A percentile compares a stretch with the other conserved stretches of the same genome.
These are phyloP conservation scores for Cephus rjabovi DNA, from an alignment of 2,888 invertebrate genomes.

Conservation along the genomic window DNA sequence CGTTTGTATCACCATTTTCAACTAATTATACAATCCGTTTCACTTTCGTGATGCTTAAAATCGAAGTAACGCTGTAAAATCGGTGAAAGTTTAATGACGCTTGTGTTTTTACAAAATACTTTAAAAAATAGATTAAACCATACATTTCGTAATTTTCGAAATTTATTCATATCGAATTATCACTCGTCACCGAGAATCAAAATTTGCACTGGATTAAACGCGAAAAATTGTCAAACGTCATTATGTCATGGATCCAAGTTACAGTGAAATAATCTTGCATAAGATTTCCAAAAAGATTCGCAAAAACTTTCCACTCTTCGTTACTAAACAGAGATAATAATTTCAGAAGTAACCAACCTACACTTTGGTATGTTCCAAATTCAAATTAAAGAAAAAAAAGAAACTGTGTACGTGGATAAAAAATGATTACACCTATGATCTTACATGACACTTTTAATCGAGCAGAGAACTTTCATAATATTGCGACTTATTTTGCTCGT, in stretches of 20 bases:
- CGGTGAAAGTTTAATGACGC: background rate
- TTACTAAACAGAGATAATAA: background rate
- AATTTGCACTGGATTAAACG: background rate
- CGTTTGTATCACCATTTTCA: background rate
- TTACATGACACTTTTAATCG: background rate
- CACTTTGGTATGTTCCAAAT: background rate
- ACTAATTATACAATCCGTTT: background rate
- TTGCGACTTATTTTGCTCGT: background rate
- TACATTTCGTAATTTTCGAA: background rate
- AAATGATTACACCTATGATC: background rate
- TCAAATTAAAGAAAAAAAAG: background rate
- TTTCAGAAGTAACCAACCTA: background rate
- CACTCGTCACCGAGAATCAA: background rate
- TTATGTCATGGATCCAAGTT: background rate
- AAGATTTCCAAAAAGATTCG: background rate
- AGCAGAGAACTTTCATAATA: background rate
- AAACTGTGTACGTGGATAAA: background rate
- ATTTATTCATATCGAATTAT: background rate
- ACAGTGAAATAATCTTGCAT: background rate
- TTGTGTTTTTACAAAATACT: background rate
- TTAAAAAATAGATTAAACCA: background rate
- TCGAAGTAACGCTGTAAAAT: background rate
- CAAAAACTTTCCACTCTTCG: background rate
- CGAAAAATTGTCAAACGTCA: background rate
- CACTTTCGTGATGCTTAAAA: background rate